Conservation (phyloP, 2,113 vertebrate genomes). For the Cyprinodon brontotheroides region DNA sequence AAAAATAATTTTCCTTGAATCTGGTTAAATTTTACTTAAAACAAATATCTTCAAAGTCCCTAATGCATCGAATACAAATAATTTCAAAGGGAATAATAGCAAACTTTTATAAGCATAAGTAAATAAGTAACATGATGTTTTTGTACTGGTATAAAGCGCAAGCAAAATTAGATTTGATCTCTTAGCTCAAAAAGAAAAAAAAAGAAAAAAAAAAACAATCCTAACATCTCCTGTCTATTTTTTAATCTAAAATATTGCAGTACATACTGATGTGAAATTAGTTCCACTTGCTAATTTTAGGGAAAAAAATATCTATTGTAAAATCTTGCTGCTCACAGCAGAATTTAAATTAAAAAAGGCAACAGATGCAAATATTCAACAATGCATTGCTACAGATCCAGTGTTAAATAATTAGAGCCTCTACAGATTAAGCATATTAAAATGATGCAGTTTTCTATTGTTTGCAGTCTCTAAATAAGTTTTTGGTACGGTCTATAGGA, state of each 20-base stretch:
- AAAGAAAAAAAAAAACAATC: not conserved
- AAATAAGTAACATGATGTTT: not conserved
- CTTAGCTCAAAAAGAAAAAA: not conserved
- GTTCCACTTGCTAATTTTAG: slow-evolving; percentile 55
- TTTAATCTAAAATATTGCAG: slow-evolving; percentile 19
- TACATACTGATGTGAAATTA: slow-evolving; percentile 62
- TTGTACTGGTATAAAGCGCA: slow-evolving; percentile 19
- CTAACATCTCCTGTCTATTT: not conserved
- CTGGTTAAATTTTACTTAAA: slow-evolving; percentile 11
- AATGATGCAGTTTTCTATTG: not conserved
- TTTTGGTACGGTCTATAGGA: slow-evolving; percentile 4
- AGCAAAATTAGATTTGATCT: slow-evolving; percentile 21
- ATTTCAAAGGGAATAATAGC: not conserved
- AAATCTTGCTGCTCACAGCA: slow-evolving; percentile 33
- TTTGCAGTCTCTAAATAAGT: not conserved
- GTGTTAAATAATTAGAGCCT: slow-evolving; percentile 65
- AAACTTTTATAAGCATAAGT: not conserved
- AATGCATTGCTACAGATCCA: slow-evolving; percentile 43
- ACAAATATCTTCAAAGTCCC: slow-evolving; percentile 18
- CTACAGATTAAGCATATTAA: slow-evolving; percentile 27
- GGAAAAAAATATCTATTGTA: slow-evolving; percentile 1
- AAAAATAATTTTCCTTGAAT: not conserved
- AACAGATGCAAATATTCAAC: slow-evolving; percentile 62
- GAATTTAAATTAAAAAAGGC: slow-evolving; percentile 59
- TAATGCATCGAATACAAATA: slow-evolving; percentile 7